Percentiles rank a stretch among this genome's conserved stretches.
These are phyloP conservation scores for Caenorhabditis sp. DNA, from an alignment of 2,888 invertebrate genomes.

Conservation along the genomic window DNA sequence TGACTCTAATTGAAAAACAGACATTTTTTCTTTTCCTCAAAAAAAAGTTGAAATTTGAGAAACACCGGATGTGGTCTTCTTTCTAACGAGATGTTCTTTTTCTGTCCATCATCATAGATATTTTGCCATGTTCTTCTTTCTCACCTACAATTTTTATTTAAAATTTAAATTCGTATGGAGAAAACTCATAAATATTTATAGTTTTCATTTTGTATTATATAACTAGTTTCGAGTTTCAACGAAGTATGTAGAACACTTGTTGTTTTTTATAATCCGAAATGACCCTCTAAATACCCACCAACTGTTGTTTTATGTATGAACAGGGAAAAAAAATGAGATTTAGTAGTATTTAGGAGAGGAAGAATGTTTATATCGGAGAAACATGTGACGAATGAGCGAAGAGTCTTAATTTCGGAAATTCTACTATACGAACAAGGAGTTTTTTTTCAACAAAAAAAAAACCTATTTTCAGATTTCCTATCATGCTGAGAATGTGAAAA, in stretches of 20 bases:
- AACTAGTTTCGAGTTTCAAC: neutral
- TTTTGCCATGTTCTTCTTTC: no score
- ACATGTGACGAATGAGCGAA: no score
- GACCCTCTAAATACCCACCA: neutral
- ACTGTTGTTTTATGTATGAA: neutral
- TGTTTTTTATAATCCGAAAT: neutral
- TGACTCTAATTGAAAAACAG: neutral
- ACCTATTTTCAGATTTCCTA: no score
- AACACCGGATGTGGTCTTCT: neutral
- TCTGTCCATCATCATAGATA: neutral
- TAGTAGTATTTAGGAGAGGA: neutral
- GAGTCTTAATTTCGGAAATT: no score
- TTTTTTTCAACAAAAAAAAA: no score
- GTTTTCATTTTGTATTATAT: no score
- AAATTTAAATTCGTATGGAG: neutral
- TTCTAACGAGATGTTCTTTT: neutral
- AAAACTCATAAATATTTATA: neutral
- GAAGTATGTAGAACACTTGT: neutral
- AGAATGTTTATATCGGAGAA: no score
- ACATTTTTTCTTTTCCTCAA: neutral
- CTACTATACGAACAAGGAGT: no score
- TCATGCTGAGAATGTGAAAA: no score
- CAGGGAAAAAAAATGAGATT: neutral
- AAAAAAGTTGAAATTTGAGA: neutral
- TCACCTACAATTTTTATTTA: no score